A percentile compares a stretch with the other conserved stretches of the same genome.
Conservation (phyloP, 2,113 vertebrate genomes). For the Trichechus manatus region DNA sequence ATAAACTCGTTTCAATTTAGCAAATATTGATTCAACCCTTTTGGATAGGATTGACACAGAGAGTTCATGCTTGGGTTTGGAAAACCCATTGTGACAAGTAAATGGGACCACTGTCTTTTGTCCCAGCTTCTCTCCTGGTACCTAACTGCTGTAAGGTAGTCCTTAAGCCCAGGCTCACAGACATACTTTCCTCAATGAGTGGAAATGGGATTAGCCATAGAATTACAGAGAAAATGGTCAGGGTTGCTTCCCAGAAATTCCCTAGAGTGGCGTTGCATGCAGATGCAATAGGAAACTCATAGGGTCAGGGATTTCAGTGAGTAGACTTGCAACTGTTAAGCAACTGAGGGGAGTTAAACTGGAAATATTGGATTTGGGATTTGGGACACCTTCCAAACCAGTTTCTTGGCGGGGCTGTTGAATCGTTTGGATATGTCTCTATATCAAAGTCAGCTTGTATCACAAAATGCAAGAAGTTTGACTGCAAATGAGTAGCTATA, state of each 20-base stretch:
- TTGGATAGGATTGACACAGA: not conserved
- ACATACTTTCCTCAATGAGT: conserved; percentile 36
- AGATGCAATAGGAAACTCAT: not conserved
- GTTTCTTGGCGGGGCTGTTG: conserved; percentile 65
- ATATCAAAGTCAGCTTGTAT: conserved; percentile 30
- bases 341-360: conserved; percentile 71
- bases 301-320: not conserved
- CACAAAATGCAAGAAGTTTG: conserved; percentile 23
- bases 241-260: conserved; percentile 13
- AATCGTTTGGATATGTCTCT: conserved; percentile 44
- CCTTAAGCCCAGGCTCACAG: not conserved
- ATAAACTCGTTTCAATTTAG: conserved; percentile 31
- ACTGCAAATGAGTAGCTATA: conserved; percentile 13
- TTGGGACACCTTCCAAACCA: conserved; percentile 59
- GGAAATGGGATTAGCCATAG: not conserved
- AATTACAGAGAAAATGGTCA: not conserved
- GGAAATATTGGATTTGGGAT: conserved; percentile 66
- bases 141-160: not conserved
- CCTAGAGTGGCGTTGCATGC: not conserved
- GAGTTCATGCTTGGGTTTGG: not conserved
- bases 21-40: conserved; percentile 12
- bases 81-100: not conserved
- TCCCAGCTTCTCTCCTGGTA: not conserved
- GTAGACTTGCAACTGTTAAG: conserved; percentile 69
- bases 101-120: conserved; percentile 43